A percentile compares a stretch with the other conserved stretches of the same genome.
These are phyloP conservation scores for Dryobotodes eremita DNA, from an alignment of 2,888 invertebrate species.

Conservation along the genomic window DNA sequence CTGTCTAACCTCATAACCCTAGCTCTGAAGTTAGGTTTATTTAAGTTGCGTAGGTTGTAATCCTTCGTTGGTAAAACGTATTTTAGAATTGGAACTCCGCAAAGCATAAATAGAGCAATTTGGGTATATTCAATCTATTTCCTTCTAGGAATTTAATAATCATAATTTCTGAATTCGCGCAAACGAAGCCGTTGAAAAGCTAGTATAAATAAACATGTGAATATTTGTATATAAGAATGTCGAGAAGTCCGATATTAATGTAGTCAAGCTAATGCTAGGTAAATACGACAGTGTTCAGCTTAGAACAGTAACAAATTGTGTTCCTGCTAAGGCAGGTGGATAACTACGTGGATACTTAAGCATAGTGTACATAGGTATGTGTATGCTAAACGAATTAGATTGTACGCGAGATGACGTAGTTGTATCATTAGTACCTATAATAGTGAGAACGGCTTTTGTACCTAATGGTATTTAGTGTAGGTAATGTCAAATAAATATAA, in stretches of 20 bases:
- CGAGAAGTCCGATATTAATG: conserved; percentile 19
- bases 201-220: conserved; percentile 3
- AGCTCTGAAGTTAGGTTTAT: conserved; percentile 25
- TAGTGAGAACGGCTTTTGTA: background rate
- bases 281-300: conserved; percentile 38
- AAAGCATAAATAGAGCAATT: conserved; percentile 1
- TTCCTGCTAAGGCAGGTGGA: conserved; percentile 34
- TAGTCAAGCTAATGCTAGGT: conserved; percentile 34
- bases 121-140: background rate
- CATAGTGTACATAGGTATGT: conserved; percentile 9
- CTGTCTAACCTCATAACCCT: conserved; percentile 30
- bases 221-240: background rate
- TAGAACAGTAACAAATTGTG: conserved; percentile 43
- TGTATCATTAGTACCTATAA: conserved; percentile 19
- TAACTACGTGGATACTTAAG: conserved; percentile 47
- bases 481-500: background rate
- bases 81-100: background rate
- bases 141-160: background rate
- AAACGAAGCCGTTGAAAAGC: background rate
- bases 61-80: conserved; percentile 1
- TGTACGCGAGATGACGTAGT: conserved; percentile 5
- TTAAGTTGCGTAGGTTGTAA: conserved; percentile 17
- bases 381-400: conserved; percentile 43
- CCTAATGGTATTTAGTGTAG: background rate
- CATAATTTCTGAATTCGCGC: background rate